Percentiles rank a stretch among this genome's conserved stretches.
phyloP scores from a whole-genome alignment of 1,140 invertebrate species.

The Physella acuta region DNA sequence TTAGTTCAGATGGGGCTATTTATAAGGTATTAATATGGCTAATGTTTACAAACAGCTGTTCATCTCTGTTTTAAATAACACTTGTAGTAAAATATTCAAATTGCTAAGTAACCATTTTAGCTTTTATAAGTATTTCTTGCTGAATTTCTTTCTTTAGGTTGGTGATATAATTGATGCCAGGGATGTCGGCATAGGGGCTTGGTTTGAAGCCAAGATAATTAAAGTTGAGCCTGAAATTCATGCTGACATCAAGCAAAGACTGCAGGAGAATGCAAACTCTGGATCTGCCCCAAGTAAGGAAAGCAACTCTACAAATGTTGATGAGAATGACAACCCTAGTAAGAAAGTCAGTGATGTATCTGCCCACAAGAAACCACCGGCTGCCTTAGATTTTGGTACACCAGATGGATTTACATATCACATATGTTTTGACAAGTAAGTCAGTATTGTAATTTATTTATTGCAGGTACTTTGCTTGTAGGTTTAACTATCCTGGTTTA shows the following conservation, averaged over 20 bases:
- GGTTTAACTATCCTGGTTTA: too few species aligned
- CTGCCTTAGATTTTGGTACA: slow-evolving; percentile 30
- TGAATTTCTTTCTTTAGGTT: slow-evolving; percentile 55
- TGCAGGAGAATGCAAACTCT: not conserved
- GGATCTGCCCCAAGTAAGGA: not conserved
- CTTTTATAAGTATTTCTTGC: too few species aligned
- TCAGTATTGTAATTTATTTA: too few species aligned
- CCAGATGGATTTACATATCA: slow-evolving; percentile 58
- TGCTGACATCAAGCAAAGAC: slow-evolving; percentile 4
- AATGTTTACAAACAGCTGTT: too few species aligned
- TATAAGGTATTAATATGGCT: too few species aligned
- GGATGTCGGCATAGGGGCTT: slow-evolving; percentile 60
- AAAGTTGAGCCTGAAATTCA: slow-evolving; percentile 42
- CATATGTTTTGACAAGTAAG: slow-evolving; percentile 59
- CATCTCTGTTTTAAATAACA: too few species aligned
- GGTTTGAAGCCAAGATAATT: slow-evolving; percentile 63
- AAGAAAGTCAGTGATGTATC: slow-evolving; percentile 16
- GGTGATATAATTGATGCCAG: slow-evolving; percentile 75
- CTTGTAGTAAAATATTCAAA: too few species aligned
- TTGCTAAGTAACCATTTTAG: too few species aligned
- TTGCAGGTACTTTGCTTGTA: too few species aligned
- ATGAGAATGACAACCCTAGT: not conserved
- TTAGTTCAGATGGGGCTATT: too few species aligned
- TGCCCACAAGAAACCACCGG: slow-evolving; percentile 4
- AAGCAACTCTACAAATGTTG: not conserved